Evolutionary conservation across 2,113 vertebrate genomes (phyloP), one percentile per base, ranked within the genome.

Genomic region (Otus sunia): DNA sequence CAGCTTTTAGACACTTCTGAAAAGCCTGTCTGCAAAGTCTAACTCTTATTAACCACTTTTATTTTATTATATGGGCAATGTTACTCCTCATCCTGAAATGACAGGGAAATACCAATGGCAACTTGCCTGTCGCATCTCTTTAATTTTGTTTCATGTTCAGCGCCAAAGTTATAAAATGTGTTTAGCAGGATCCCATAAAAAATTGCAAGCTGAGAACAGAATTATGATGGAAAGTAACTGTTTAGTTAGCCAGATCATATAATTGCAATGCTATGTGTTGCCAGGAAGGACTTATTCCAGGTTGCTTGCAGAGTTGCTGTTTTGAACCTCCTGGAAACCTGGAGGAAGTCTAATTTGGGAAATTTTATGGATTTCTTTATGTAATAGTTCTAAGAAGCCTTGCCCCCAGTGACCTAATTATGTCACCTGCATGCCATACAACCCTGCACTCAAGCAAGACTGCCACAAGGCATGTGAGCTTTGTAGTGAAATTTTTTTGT

Each of bases 401-500:
- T 98, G 96, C 97, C 96, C 98, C 97, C 83, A 83, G 94, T 98
- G 98, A 98, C 98, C 98, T 98, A 98, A 99, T 99, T 99, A 98
- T 98, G 98, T 98, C 98, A 98, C 96, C 94, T 96, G 93, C 92
- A 97, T 97, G 96, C 92, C 23, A 92, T 83, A 95, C 60, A 71
- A 88, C 98, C 98, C 98, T 97, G 94, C 98, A 94, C 97, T 97
- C 76, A 50, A 74, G 93, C 72, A 95, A 69, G 80, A 88, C n/a
- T 86, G 90, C 96, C 95, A 94, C 10, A 12, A 66, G 92, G 87
- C 85, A 52, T 93, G 59, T 11, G 62, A 82, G 86, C 91, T 98
- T 97, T 97, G 96, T 93, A 90, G 84, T 95, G 91, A 85, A 60
- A 8, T 84, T 50, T 94, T 72, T 59, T 87, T 34, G 45, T 53